These are phyloP conservation scores for Trogon surrucura DNA, from an alignment of 2,113 vertebrate species.

Conservation along the genomic window DNA sequence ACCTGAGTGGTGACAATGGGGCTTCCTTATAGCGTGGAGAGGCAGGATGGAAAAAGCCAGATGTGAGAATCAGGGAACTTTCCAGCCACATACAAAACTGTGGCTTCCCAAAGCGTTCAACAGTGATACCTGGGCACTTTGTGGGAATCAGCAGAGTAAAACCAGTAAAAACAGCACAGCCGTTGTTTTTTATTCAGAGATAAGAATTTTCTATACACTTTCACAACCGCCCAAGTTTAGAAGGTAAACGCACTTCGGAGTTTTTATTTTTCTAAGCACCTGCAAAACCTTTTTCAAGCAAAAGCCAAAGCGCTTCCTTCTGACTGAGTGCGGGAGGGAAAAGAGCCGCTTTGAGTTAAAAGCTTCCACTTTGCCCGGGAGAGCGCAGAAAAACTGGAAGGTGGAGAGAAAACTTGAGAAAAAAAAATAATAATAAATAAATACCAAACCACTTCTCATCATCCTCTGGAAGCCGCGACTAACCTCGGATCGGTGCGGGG, in stretches of 20 bases:
- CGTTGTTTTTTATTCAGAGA: background rate
- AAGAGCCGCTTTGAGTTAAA: background rate
- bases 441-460: background rate
- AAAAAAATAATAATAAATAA: background rate
- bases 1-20: background rate
- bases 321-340: background rate
- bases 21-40: background rate
- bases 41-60: background rate
- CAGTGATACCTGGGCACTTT: background rate
- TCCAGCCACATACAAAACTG: background rate
- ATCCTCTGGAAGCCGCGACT: background rate
- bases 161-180: background rate
- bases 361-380: background rate
- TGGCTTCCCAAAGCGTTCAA: background rate
- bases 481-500: too few species aligned
- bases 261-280: background rate
- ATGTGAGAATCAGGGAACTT: background rate
- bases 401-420: background rate
- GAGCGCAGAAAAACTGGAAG: background rate
- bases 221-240: accelerated
- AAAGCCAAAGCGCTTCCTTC: background rate
- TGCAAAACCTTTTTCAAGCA: background rate
- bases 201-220: accelerated
- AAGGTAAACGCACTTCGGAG: background rate
- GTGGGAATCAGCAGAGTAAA: background rate